Evolutionary conservation across 1,140 invertebrate species (phyloP).

Genomic region (Chymomyza costata): DNA sequence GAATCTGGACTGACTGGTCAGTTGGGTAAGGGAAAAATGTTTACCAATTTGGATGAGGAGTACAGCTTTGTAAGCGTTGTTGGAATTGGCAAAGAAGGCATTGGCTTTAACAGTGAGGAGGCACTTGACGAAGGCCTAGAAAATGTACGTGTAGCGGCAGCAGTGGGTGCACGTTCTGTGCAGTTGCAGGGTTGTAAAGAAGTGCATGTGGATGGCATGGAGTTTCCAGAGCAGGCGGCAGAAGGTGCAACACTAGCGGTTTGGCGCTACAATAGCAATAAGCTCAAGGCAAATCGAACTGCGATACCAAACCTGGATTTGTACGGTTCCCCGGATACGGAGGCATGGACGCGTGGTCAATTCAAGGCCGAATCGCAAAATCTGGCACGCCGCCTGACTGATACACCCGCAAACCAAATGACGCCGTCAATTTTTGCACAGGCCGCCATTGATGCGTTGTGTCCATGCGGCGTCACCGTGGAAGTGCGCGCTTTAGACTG

Average conservation of each 20-base stretch:
- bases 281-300: constrained; percentile 77
- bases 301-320: constrained; percentile 76
- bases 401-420: constrained; percentile 90
- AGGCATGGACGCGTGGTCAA: constrained; percentile 83
- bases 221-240: constrained; percentile 84
- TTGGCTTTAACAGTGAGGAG: constrained; percentile 80
- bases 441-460: constrained; percentile 76
- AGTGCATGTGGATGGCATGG: constrained; percentile 83
- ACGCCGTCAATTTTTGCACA: constrained; percentile 90
- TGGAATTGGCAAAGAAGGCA: constrained; percentile 81
- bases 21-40: constrained; percentile 78
- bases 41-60: constrained; percentile 80
- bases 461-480: constrained; percentile 80
- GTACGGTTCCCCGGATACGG: constrained; percentile 75
- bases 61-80: constrained; percentile 82
- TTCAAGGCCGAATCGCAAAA: constrained; percentile 90
- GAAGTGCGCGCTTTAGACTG: constrained; percentile 79
- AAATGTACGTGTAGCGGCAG: constrained; percentile 76
- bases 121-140: constrained; percentile 81
- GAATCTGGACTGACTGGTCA: constrained; percentile 53
- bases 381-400: constrained; percentile 84
- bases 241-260: constrained; percentile 81
- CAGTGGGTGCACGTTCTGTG: constrained; percentile 78
- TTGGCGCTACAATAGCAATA: constrained; percentile 82
- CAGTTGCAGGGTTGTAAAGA: constrained; percentile 78